Evolutionary conservation across 2,797 vertebrate genomes (phyloP).

Genomic region (Arremon aurantiirostris): DNA sequence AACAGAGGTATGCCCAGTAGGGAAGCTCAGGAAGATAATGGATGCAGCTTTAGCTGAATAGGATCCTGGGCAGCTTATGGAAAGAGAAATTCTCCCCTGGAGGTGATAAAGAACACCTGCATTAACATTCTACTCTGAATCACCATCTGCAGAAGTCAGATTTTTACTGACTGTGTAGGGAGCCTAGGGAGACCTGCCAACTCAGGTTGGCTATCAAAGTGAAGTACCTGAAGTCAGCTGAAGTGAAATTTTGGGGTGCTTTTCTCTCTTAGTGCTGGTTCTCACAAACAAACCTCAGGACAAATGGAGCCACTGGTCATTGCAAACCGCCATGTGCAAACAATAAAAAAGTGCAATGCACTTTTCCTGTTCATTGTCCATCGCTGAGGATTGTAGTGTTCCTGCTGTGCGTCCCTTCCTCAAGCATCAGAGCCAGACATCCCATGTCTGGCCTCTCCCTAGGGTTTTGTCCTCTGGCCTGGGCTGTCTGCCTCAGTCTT

Average conservation of each 20-base stretch:
- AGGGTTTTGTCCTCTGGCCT: not conserved
- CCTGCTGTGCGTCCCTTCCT: not conserved
- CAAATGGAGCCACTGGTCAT: not conserved
- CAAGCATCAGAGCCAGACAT: not conserved
- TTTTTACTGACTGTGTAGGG: not conserved
- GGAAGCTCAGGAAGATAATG: not conserved
- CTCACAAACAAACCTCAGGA: not conserved
- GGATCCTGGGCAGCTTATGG: not conserved
- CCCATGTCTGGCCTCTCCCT: not conserved
- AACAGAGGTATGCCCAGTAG: not conserved
- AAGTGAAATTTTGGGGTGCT: not conserved
- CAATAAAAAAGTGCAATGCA: not conserved
- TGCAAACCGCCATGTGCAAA: not conserved
- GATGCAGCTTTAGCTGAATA: not conserved
- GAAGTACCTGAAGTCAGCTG: not conserved
- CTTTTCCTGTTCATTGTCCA: not conserved
- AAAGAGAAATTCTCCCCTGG: not conserved
- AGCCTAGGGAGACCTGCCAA: not conserved
- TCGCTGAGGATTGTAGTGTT: fast-evolving
- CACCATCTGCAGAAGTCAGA: not conserved
- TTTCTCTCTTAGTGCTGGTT: not conserved
- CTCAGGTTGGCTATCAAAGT: not conserved
- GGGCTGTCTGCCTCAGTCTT: not conserved
- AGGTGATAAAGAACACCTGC: not conserved
- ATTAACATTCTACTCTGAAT: conserved; percentile 11